Percentiles rank a stretch among this genome's conserved stretches.
Conservation (phyloP, 1,140 invertebrate genomes). For the Paramacrobiotus metropolitanus region DNA sequence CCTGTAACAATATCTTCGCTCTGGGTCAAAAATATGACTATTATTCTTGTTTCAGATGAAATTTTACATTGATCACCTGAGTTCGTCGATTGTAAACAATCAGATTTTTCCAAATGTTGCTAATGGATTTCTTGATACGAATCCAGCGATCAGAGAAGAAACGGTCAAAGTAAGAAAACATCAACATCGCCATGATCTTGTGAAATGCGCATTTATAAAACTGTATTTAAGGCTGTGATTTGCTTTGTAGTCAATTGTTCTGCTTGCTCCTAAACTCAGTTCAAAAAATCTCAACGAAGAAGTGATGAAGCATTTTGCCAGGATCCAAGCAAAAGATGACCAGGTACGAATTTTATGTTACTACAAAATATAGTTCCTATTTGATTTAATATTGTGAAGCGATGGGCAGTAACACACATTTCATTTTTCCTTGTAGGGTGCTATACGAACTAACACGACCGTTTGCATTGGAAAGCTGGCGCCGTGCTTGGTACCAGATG, state of each 20-base stretch:
- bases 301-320: slow-evolving; percentile 77
- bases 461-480: slow-evolving; percentile 97
- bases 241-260: slow-evolving; percentile 51
- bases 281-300: slow-evolving; percentile 95
- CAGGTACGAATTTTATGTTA: slow-evolving; percentile 30
- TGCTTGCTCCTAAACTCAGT: slow-evolving; percentile 81
- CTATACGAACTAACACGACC: slow-evolving; percentile 82
- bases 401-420: slow-evolving; percentile 13
- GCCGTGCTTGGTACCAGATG: slow-evolving; percentile 61
- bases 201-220: too few relatives aligned
- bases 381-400: too few relatives aligned
- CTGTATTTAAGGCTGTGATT: too few relatives aligned
- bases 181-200: slow-evolving; percentile 9
- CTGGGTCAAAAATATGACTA: too few relatives aligned
- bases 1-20: too few relatives aligned
- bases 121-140: slow-evolving; percentile 83
- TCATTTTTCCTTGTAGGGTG: slow-evolving; percentile 28
- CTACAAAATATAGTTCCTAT: neutral
- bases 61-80: slow-evolving; percentile 27
- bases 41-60: slow-evolving; percentile 21
- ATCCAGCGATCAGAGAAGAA: slow-evolving; percentile 80
- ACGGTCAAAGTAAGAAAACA: slow-evolving; percentile 55
- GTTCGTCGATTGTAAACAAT: slow-evolving; percentile 43
- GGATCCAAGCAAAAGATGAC: slow-evolving; percentile 79
- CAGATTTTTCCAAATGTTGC: slow-evolving; percentile 71